phyloP scores from a whole-genome alignment of 2,888 invertebrate genomes.

The Drosophila neutralis region DNA sequence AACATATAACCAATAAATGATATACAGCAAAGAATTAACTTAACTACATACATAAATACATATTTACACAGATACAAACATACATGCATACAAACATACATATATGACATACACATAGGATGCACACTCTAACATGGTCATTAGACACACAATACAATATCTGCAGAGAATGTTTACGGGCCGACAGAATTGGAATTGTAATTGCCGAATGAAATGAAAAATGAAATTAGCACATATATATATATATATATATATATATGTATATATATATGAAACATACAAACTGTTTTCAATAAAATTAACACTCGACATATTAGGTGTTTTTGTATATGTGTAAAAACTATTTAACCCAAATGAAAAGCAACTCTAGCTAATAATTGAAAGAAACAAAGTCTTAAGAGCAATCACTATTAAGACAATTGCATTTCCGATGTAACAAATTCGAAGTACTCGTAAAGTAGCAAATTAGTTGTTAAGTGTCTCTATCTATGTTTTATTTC shows the following conservation, averaged over 20 bases:
- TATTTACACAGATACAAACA: conserved; percentile 15
- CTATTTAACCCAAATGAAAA: conserved; percentile 15
- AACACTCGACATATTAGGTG: conserved; percentile 53
- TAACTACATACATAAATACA: conserved; percentile 39
- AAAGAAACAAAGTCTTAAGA: conserved; percentile 38
- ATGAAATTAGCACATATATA: conserved; percentile 46
- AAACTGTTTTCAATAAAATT: conserved; percentile 61
- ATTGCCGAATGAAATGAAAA: conserved; percentile 21
- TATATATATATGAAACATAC: conserved; percentile 11
- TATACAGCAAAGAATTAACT: conserved; percentile 51
- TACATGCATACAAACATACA: conserved; percentile 9
- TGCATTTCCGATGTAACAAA: conserved; percentile 51
- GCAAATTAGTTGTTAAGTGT: conserved; percentile 62
- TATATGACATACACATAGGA: conserved; percentile 9
- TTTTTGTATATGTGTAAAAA: conserved; percentile 84
- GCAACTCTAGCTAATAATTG: conserved; percentile 2
- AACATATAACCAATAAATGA: conserved; percentile 48
- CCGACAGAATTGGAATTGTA: conserved; percentile 39
- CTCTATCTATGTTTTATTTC: conserved; percentile 61
- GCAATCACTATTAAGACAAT: conserved; percentile 52
- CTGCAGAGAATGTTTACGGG: conserved; percentile 45
- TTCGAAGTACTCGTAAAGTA: conserved; percentile 49
- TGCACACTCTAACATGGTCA: conserved; percentile 43
- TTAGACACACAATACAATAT: conserved; percentile 63
- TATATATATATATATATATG: neutral